phyloP scores from a whole-genome alignment of 2,888 invertebrate genomes.

The Leptinotarsa tumamoca region DNA sequence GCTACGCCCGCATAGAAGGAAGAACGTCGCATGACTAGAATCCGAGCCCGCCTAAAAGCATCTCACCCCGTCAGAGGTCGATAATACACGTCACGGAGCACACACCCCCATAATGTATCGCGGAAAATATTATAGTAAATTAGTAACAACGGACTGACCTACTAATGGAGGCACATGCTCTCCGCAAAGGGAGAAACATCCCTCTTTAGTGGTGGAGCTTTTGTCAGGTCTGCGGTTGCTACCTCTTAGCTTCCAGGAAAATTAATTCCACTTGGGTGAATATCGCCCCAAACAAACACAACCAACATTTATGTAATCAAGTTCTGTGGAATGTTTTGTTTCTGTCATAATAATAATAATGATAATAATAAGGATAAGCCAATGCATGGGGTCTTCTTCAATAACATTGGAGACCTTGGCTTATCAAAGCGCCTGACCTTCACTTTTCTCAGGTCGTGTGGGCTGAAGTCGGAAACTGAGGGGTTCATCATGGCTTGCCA shows the following conservation, averaged over 20 bases:
- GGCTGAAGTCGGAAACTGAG: too few relatives aligned
- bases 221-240: not conserved
- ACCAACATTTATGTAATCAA: too few relatives aligned
- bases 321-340: too few relatives aligned
- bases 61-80: constrained; percentile 59
- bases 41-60: constrained; percentile 43
- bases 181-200: not conserved
- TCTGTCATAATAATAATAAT: too few relatives aligned
- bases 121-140: constrained; percentile 19
- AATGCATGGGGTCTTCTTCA: too few relatives aligned
- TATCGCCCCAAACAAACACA: not conserved
- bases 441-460: too few relatives aligned
- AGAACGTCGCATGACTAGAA: constrained; percentile 64
- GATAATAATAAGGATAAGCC: too few relatives aligned
- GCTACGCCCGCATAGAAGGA: constrained; percentile 57
- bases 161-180: not conserved
- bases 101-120: constrained; percentile 23
- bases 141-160: constrained; percentile 4
- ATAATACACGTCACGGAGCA: constrained; percentile 50
- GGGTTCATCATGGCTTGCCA: too few relatives aligned
- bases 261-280: not conserved
- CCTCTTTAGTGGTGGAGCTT: not conserved
- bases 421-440: too few relatives aligned
- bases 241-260: not conserved
- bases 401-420: too few relatives aligned